Conservation (phyloP, 2,113 vertebrate species). For the Sprattus sprattus region DNA sequence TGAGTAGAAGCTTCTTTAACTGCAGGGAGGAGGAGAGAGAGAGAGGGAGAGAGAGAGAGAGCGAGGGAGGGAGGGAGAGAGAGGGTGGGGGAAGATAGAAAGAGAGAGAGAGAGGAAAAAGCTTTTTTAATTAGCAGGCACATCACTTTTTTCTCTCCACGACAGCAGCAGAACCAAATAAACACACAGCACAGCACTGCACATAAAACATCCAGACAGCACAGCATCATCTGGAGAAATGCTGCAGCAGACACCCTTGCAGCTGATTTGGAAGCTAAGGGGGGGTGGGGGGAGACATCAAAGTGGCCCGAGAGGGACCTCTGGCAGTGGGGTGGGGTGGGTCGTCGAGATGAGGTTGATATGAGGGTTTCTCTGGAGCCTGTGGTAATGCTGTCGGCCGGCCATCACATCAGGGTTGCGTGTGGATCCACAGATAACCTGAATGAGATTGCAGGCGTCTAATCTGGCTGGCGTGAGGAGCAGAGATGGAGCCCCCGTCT, state of each 20-base stretch:
- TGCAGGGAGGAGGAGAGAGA: conserved; percentile 23
- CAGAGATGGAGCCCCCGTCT: too few relatives aligned
- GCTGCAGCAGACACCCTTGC: not conserved
- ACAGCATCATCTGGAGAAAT: not conserved
- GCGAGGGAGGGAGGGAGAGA: conserved; percentile 31
- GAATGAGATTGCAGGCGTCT: not conserved
- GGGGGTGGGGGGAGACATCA: not conserved
- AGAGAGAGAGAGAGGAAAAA: conserved; percentile 20
- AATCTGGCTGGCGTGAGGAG: not conserved
- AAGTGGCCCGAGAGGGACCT: not conserved
- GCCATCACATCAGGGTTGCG: not conserved
- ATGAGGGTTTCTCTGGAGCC: not conserved
- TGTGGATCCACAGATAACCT: not conserved
- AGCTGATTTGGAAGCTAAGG: not conserved
- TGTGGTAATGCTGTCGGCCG: not conserved
- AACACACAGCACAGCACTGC: not conserved
- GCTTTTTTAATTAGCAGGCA: conserved; percentile 46
- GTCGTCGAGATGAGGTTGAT: too few relatives aligned
- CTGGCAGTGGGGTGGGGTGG: too few relatives aligned
- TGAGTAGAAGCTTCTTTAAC: conserved; percentile 85
- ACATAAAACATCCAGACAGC: too few relatives aligned
- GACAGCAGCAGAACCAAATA: conserved; percentile 19
- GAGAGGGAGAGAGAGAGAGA: conserved; percentile 34
- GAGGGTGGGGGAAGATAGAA: not conserved
- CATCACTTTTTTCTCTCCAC: not conserved